A percentile compares a stretch with the other conserved stretches of the same genome.
phyloP scores from a whole-genome alignment of 2,888 invertebrate genomes.

The Caenorhabditis wallacei region DNA sequence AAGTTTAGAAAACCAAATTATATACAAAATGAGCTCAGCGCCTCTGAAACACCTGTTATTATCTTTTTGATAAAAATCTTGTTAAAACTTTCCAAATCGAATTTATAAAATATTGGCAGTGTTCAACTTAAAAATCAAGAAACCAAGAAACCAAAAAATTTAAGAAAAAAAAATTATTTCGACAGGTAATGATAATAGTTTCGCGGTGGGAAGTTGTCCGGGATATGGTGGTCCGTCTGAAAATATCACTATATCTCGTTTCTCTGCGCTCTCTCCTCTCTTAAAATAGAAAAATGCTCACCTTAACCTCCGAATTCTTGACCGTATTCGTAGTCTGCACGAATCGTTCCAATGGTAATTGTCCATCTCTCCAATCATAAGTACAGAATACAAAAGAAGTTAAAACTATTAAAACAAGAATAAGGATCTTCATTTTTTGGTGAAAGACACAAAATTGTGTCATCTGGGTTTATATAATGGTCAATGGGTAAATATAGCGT shows the following conservation, averaged over 20 bases:
- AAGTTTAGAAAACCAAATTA: too few relatives aligned
- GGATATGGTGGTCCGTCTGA: constrained; percentile 43
- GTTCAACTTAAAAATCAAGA: too few relatives aligned
- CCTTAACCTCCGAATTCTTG: constrained; percentile 42
- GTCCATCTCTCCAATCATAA: constrained; percentile 54
- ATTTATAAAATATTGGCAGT: too few relatives aligned
- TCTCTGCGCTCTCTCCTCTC: too few relatives aligned
- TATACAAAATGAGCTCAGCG: too few relatives aligned
- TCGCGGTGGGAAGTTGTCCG: constrained; percentile 30
- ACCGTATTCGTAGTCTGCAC: not conserved
- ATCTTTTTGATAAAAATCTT: too few relatives aligned
- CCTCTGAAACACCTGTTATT: constrained; percentile 8
- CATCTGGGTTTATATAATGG: constrained; percentile 13
- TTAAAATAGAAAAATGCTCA: not conserved
- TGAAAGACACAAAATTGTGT: not conserved
- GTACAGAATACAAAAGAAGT: not conserved
- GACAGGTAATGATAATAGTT: constrained; percentile 40
- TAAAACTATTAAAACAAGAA: not conserved
- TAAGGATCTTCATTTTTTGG: not conserved
- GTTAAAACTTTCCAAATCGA: too few relatives aligned
- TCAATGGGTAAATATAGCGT: constrained; percentile 4
- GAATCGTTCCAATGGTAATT: constrained; percentile 43
- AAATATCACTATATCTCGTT: too few relatives aligned
- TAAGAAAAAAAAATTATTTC: not conserved
- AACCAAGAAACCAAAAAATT: too few relatives aligned